Base-by-base conservation (phyloP, 1,140 invertebrate genomes). In the Galendromus occidentalis region DNA sequence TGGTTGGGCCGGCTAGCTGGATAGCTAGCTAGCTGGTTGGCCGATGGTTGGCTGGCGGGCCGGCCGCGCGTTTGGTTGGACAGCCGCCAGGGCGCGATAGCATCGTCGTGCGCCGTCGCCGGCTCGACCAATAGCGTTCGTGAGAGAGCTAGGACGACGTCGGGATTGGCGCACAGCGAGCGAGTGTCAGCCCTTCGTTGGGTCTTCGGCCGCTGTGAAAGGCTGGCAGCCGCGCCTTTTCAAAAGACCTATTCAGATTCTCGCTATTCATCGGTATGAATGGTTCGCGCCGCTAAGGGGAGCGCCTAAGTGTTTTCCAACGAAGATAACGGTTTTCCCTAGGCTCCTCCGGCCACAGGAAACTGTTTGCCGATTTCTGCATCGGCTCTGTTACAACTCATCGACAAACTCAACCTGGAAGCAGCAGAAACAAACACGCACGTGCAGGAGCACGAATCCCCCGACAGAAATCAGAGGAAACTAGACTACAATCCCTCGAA, bases 291-390 rank as follows among this genome's bases (percentile, higher is more conserved):
- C 51, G 33, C 14, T 33, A 33, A 59, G 51, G 51, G 51, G 51
- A 59, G 51, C 51, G 51, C 51, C 51, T 59, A 59, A 59, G 51
- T 59, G 51, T 59, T 59, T 59, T 59, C 51, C 33, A 59, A 59
- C 51, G 33, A 33, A 59, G 51, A 59, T 59, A 59, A 59, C 51
- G 51, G 51, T 59, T 59, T 59, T 59, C 51, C 51, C 51, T 59
- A 59, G 51, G 51, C 51, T 59, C 33, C 33, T 39, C 51, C 51
- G 51, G 51, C 51, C 51, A 33, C 51, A 59, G 51, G 51, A 59
- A 59, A 59, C 51, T 59, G 51, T 59, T 59, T 59, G 51, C 51
- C 51, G 51, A 59, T 59, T 59, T 59, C 51, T 29, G 25, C 51
- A 59, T 59, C 51, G 51, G 51, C 51, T 39, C 33, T 39, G 33